Evolutionary conservation across 2,888 invertebrate species (phyloP), one percentile per base, ranked within the genome.

Genomic region (Drosophila greeni): DNA sequence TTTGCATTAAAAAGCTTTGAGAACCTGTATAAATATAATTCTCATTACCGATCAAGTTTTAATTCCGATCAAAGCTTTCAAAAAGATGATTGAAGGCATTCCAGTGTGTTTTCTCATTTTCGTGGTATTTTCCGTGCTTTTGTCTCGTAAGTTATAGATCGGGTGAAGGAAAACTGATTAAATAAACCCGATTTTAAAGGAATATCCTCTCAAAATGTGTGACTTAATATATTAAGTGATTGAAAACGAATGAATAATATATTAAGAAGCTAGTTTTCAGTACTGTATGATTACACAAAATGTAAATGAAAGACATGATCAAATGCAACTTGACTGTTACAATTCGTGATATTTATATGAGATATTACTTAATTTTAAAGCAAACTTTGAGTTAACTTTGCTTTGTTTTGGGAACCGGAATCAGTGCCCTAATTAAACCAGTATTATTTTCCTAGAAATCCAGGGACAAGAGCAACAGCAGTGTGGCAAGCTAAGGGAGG

Each of bases 401-500:
- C 26, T 9, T 9, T 0, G 9, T 29, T 29, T 29, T 9, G 9
- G 9, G 3, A 29, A 29, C 26, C 26, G 9, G 9, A 9, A 9
- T 29, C 8, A 9, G 26, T 9, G 8, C 14, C 0, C 11, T 43
- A 26, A 16, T 43, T 43, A 12, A 26, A 16, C 6, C 2, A 9
- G 3, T 43, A 39, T 20, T 20, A 5, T 11, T 16, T 12, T 26
- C 2, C 12, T 12, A 43, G 43, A 26, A 16, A 43, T 26, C n/a
- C 12, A 20, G 14, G 51, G 39, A 20, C 51, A 34, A 34, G 34
- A 29, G 3, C 43, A 43, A 26, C 26, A 26, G 26, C 43, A 26
- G 16, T 52, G 52, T n/a, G 52, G 40, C 11, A 52, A 11, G n/a
- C 26, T 52, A 39, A 39, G 26, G 20, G 52, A 52, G 7, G 26